These are phyloP conservation scores for Euphydryas editha DNA, from an alignment of 2,888 invertebrate genomes.

Conservation along the genomic window DNA sequence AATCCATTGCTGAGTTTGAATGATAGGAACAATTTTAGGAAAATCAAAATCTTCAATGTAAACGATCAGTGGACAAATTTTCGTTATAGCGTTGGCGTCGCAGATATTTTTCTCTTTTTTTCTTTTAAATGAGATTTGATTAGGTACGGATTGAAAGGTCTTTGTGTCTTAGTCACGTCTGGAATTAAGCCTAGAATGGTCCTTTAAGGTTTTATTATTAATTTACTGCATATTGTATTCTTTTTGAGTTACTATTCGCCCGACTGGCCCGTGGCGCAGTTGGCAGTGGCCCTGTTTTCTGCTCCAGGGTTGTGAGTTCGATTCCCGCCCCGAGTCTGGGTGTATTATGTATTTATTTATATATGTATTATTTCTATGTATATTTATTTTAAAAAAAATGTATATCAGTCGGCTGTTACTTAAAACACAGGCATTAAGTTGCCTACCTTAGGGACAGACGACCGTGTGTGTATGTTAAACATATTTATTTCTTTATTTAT, in stretches of 20 bases:
- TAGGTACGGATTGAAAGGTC: conserved; percentile 48
- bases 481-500: no score
- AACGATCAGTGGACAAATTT: neutral
- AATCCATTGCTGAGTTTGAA: neutral
- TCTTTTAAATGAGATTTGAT: conserved; percentile 46
- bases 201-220: conserved; percentile 44
- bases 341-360: no score
- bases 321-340: no score
- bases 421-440: no score
- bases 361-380: no score
- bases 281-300: no score
- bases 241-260: conserved; percentile 17
- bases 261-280: no score
- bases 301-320: no score
- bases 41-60: neutral
- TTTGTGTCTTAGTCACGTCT: conserved; percentile 53
- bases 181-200: conserved; percentile 49
- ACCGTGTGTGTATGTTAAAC: no score
- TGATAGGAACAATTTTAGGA: neutral
- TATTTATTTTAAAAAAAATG: no score
- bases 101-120: conserved; percentile 29
- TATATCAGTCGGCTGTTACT: no score
- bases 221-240: conserved; percentile 37
- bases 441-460: no score
- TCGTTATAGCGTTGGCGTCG: neutral